Percentiles rank a stretch among this genome's conserved stretches.
phyloP scores from a whole-genome alignment of 2,113 vertebrate genomes.

The Indicator indicator region DNA sequence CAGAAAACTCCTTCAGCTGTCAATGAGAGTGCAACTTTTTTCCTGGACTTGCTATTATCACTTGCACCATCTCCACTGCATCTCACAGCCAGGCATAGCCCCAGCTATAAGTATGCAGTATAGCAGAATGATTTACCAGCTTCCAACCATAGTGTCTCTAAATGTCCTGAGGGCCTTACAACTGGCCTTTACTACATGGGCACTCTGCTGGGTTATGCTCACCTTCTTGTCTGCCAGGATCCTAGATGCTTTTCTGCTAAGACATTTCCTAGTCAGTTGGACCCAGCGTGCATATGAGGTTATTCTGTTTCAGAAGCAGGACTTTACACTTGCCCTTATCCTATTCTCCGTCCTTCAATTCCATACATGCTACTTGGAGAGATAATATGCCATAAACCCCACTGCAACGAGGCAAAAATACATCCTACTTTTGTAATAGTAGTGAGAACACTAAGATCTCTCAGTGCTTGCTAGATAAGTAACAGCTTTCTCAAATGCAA shows the following conservation, averaged over 20 bases:
- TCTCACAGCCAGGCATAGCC: neutral
- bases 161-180: neutral
- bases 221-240: neutral
- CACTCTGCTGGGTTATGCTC: neutral
- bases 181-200: neutral
- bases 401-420: neutral
- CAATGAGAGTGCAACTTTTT: neutral
- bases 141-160: neutral
- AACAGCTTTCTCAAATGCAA: neutral
- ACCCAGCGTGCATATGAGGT: accelerated
- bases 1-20: neutral
- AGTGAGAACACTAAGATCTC: neutral
- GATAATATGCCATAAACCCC: neutral
- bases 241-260: neutral
- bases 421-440: neutral
- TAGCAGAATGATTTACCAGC: neutral
- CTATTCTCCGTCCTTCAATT: neutral
- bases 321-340: neutral
- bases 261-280: neutral
- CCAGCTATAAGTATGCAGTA: neutral
- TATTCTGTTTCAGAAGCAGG: neutral
- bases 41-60: slow-evolving; percentile 15
- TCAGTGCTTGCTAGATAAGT: neutral
- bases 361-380: neutral
- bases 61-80: neutral